Conservation (phyloP, 2,888 invertebrate genomes). For the Drosophila diplacantha region DNA sequence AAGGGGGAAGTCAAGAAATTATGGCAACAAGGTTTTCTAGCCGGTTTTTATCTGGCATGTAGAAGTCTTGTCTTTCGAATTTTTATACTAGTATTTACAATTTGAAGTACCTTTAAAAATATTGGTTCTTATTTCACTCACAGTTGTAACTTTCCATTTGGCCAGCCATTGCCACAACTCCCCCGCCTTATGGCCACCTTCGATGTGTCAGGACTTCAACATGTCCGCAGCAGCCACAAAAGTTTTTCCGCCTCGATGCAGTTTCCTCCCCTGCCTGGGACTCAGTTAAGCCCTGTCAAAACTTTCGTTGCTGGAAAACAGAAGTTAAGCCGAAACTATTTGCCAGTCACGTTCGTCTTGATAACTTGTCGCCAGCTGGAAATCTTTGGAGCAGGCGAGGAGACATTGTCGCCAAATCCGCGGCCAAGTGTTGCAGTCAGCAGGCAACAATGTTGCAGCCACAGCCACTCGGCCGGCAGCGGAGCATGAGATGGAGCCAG, state of each 20-base stretch:
- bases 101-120: neutral
- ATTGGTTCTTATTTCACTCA: neutral
- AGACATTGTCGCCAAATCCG: slow-evolving; percentile 67
- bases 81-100: neutral
- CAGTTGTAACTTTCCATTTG: neutral
- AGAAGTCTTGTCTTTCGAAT: neutral
- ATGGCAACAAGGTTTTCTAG: neutral
- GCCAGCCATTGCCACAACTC: neutral
- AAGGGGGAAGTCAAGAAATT: neutral
- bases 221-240: slow-evolving; percentile 25
- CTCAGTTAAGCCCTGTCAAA: slow-evolving; percentile 19
- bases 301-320: slow-evolving; percentile 33
- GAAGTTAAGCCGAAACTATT: slow-evolving; percentile 66
- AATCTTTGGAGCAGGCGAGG: slow-evolving; percentile 65
- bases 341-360: slow-evolving; percentile 71
- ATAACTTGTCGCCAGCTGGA: slow-evolving; percentile 71
- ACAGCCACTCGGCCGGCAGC: neutral
- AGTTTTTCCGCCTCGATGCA: slow-evolving; percentile 26
- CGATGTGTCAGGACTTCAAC: slow-evolving; percentile 22
- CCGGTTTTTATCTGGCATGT: neutral
- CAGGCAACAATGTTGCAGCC: slow-evolving; percentile 44
- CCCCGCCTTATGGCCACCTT: slow-evolving; percentile 19
- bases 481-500: neutral
- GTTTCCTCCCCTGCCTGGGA: neutral
- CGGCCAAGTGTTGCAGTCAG: slow-evolving; percentile 61